Percentiles rank a stretch among this genome's conserved stretches.
These are phyloP conservation scores for Sminthurinus signatus DNA, from an alignment of 1,140 invertebrate genomes.

Conservation along the genomic window DNA sequence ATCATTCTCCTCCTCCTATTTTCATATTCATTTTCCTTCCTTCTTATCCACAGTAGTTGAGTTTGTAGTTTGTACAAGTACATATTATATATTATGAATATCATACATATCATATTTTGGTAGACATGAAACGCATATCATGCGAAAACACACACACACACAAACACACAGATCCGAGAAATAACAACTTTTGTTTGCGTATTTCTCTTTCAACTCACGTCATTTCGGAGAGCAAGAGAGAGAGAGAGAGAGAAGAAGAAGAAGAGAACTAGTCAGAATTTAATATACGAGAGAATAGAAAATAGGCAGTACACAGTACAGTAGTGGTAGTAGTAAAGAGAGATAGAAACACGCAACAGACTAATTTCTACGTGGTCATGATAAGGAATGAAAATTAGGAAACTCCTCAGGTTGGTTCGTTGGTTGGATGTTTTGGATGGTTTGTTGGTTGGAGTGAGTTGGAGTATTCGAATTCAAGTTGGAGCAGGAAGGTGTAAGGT, in stretches of 20 bases:
- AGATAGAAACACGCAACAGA: slow-evolving; percentile 25
- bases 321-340: neutral
- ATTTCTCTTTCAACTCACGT: neutral
- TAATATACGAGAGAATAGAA: too few species aligned
- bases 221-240: neutral
- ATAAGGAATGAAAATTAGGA: slow-evolving; percentile 30
- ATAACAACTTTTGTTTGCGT: slow-evolving; percentile 15
- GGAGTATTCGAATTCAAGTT: neutral
- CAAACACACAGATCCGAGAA: neutral
- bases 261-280: too few species aligned
- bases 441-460: too few species aligned
- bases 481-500: slow-evolving; percentile 18
- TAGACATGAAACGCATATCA: slow-evolving; percentile 5
- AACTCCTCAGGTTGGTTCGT: slow-evolving; percentile 28
- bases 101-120: too few species aligned
- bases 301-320: neutral
- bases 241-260: too few species aligned
- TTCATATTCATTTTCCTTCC: too few species aligned
- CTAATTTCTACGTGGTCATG: slow-evolving; percentile 26
- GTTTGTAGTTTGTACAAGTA: too few species aligned
- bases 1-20: too few species aligned
- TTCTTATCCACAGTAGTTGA: too few species aligned
- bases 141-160: neutral
- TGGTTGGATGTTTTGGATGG: too few species aligned
- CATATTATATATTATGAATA: too few species aligned